Evolutionary conservation across 2,113 vertebrate genomes (phyloP), one percentile per base, ranked within the genome.

Genomic region (Jaculus jaculus): DNA sequence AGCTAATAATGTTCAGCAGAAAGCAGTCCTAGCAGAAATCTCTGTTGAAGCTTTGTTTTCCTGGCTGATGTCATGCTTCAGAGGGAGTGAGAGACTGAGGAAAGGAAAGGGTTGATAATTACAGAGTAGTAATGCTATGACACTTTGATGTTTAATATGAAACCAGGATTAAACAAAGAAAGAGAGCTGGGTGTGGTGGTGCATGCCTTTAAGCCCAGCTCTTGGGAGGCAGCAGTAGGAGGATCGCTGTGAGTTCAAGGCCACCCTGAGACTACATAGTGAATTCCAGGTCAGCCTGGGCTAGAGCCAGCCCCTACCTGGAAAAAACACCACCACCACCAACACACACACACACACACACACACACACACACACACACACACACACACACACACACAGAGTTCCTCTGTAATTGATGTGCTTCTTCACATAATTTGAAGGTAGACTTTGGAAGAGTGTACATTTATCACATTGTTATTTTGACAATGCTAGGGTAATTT

Each of bases 401-500:
- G 60, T 54, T 32, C 32, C 12, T 81, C 21, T 16, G 13, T 91
- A 88, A 90, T 90, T 96, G 84, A 69, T 90, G 20, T 0, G 6
- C 71, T 66, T 72, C 87, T 68, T 89, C 30, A 77, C 72, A 84
- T 91, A 87, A 89, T 92, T 88, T 94, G 60, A 90, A 96, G 90
- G 74, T 95, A 73, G 81, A 71, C 34, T 81, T 90, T 91, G 82
- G 34, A 94, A 60, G 26, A 79, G 51, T 69, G 79, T 86, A 37
- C 91, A 97, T 89, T 84, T 96, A 89, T 60, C 61, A 37, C 68
- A 42, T 88, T 18, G 84, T 96, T 91, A 91, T 90, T 90, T 77
- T 87, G 72, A 96, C 83, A 92, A 95, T 91, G 54, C 79, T 78
- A 47, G 72, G 66, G 69, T 94, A 90, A 96, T 95, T 97, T 95